Evolutionary conservation across 1,140 invertebrate species (phyloP).

Genomic region (Nixonia krombeini): DNA sequence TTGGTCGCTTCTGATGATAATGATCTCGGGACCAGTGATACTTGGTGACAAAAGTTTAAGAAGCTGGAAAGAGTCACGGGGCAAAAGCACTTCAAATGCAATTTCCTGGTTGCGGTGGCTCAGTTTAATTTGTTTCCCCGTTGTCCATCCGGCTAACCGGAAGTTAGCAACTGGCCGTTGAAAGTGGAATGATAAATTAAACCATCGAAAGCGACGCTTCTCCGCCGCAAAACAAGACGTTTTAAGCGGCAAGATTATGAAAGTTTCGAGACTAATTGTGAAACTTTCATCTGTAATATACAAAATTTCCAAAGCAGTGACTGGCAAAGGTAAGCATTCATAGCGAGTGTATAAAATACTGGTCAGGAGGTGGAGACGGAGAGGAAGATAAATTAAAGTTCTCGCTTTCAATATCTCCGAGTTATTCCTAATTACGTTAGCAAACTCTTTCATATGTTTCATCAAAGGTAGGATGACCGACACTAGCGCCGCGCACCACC

Average conservation of each 20-base stretch:
- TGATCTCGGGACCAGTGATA: too few species aligned
- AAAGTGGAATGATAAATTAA: constrained; percentile 61
- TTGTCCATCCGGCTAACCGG: constrained; percentile 3
- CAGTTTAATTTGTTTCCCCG: constrained; percentile 16
- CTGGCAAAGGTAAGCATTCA: constrained; percentile 3
- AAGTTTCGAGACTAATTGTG: constrained; percentile 68
- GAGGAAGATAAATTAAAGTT: too few species aligned
- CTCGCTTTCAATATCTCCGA: too few species aligned
- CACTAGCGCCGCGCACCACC: too few species aligned
- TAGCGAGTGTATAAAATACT: neutral
- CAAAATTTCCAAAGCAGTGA: constrained; percentile 46
- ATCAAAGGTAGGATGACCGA: too few species aligned
- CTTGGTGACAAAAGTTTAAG: neutral
- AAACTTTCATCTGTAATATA: constrained; percentile 61
- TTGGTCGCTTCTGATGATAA: too few species aligned
- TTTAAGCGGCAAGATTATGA: constrained; percentile 63
- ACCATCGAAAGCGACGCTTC: constrained; percentile 45
- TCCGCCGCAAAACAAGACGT: constrained; percentile 58
- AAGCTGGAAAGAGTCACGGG: constrained; percentile 12
- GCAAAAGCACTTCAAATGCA: constrained; percentile 27
- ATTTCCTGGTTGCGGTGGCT: constrained; percentile 17
- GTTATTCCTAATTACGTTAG: too few species aligned
- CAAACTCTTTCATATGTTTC: too few species aligned
- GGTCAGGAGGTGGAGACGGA: neutral
- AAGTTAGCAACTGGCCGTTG: constrained; percentile 8